These are phyloP conservation scores for Sanderia malayensis DNA, from an alignment of 30 jellyfish, hydroid and myxozoan genomes.

Conservation along the genomic window DNA sequence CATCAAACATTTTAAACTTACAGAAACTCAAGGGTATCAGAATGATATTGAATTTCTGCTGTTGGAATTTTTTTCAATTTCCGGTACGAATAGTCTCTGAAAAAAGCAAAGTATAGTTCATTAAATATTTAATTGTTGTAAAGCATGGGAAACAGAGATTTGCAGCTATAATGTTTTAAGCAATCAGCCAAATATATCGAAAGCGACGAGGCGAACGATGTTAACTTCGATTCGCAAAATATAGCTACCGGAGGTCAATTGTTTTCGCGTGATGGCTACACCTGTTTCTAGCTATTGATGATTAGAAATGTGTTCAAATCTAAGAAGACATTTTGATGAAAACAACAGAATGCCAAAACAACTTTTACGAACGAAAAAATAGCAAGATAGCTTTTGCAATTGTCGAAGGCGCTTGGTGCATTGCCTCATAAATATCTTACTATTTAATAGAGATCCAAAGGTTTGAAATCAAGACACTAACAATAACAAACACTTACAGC, in stretches of 20 bases:
- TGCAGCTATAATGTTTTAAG: no score
- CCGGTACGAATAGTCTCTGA: neutral
- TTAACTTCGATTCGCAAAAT: neutral
- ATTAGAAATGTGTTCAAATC: no score
- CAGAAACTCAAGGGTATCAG: neutral
- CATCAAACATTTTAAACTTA: no score
- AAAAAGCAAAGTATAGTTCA: neutral
- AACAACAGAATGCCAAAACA: neutral
- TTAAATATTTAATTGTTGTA: no score
- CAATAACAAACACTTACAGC: neutral
- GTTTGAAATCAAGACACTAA: no score
- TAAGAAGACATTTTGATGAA: no score
- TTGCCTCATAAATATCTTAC: no score
- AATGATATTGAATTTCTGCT: neutral
- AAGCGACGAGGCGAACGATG: neutral
- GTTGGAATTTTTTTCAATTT: neutral
- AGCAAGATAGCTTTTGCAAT: no score
- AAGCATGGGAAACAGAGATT: neutral
- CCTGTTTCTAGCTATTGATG: no score
- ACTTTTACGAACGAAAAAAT: neutral
- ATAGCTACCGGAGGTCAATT: neutral
- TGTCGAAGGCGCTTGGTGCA: no score
- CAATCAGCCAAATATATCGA: no score
- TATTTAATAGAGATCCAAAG: no score
- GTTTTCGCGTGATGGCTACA: neutral